phyloP scores from a whole-genome alignment of 1,140 invertebrate species.

The Pseudomyrmex pallidus region DNA sequence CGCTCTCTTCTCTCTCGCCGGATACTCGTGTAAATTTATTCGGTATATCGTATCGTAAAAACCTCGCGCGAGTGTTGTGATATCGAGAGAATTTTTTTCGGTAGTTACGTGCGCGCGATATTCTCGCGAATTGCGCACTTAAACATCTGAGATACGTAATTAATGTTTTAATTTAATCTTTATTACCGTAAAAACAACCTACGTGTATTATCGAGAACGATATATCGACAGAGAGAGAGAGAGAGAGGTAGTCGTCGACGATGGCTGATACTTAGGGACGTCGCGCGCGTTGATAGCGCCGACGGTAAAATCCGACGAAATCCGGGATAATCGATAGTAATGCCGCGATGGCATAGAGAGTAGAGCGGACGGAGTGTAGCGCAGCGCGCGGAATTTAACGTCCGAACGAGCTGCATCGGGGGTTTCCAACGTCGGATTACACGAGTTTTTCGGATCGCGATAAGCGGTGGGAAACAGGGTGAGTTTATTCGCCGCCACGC shows the following conservation, averaged over 20 bases:
- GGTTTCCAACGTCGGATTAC: slow-evolving; percentile 57
- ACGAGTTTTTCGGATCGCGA: slow-evolving; percentile 59
- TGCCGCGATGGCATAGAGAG: not conserved
- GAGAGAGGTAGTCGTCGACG: slow-evolving; percentile 6
- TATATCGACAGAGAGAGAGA: too few species aligned
- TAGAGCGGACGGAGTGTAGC: not conserved
- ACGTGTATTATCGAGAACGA: not conserved
- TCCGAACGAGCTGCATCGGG: slow-evolving; percentile 53
- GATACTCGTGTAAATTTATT: too few species aligned
- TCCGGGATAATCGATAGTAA: slow-evolving; percentile 62
- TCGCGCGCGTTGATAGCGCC: slow-evolving; percentile 23
- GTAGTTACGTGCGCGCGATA: too few species aligned
- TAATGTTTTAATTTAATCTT: too few species aligned
- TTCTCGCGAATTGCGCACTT: too few species aligned
- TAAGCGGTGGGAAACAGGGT: slow-evolving; percentile 47
- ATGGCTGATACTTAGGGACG: slow-evolving; percentile 3
- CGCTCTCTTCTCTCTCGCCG: not conserved
- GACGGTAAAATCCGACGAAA: slow-evolving; percentile 53
- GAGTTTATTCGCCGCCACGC: slow-evolving; percentile 42
- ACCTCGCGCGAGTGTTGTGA: too few species aligned
- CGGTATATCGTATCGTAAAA: too few species aligned
- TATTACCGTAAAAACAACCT: too few species aligned
- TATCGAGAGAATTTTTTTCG: too few species aligned
- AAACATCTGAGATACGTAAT: too few species aligned
- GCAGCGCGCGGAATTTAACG: slow-evolving; percentile 50